Percentiles rank a stretch among this genome's conserved stretches.
phyloP scores from a whole-genome alignment of 2,113 vertebrate genomes.

The Macroglossus sobrinus region DNA sequence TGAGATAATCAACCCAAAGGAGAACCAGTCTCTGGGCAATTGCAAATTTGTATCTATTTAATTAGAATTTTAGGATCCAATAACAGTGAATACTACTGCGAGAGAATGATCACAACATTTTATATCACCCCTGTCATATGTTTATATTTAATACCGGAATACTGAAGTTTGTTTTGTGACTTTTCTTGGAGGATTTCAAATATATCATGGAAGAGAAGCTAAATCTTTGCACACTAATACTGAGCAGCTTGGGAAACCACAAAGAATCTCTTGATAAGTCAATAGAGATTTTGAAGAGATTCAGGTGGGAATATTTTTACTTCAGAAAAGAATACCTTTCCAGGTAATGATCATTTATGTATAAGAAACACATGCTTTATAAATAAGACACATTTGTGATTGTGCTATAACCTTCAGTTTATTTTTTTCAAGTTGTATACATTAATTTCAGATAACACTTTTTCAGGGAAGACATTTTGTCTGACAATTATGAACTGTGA shows the following conservation, averaged over 20 bases:
- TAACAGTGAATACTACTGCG: not conserved
- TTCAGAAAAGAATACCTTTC: slow-evolving; percentile 82
- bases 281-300: slow-evolving; percentile 87
- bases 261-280: slow-evolving; percentile 86
- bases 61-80: not conserved
- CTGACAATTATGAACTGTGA: not conserved
- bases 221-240: slow-evolving; percentile 82
- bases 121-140: not conserved
- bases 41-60: not conserved
- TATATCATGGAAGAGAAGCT: slow-evolving; percentile 81
- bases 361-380: not conserved
- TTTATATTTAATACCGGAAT: not conserved
- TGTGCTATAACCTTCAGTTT: not conserved
- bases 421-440: not conserved
- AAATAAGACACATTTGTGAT: not conserved
- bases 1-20: not conserved
- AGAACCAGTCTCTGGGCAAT: not conserved
- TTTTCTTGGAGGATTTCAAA: slow-evolving; percentile 77
- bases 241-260: slow-evolving; percentile 86
- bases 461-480: not conserved
- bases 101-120: not conserved
- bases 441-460: not conserved
- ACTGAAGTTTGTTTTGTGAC: slow-evolving; percentile 12
- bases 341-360: slow-evolving; percentile 80
- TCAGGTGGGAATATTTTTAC: slow-evolving; percentile 87